Base-by-base conservation (phyloP, 2,888 invertebrate species). In the Pachycephus smyrnensis region DNA sequence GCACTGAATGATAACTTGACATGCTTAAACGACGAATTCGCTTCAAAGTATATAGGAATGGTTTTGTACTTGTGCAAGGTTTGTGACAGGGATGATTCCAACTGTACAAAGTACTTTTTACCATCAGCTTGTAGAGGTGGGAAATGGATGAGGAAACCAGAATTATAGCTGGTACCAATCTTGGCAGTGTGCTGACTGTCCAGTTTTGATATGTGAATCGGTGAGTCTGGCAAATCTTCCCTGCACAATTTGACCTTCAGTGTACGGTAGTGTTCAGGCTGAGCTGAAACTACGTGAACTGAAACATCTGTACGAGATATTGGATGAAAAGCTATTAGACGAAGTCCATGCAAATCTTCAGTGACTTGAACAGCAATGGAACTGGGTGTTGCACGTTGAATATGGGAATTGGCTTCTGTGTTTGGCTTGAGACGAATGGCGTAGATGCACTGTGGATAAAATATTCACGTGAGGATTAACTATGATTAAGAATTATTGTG, bases 91-190 rank as follows among this genome's bases (percentile, higher is more conserved):
- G 95, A 94, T 0, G 96, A 96, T 88, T 97, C 97, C 55, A 98
- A 89, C 81, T 95, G 95, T 1, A 98, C 91, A 23, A 95, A 93
- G 88, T 98, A 98, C 3, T 94, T 94, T 89, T 94, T 94, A 76
- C 94, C 94, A 88, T 98, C 98, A 3, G 96, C 94, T 11, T 96
- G 96, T 83, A 98, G 92, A 0, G 97, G 94, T 0, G 98, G 98
- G 84, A 98, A 93, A 85, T 95, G 95, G 33, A 96, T 92, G 84
- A 94, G 84, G 76, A 93, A 90, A 6, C 93, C 93, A 2, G 92
- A 89, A 80, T 93, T 93, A 12, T 86, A 87, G 32, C 79, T 80
- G 9, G 69, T 79, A 40, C 94, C 94, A 33, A 92, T 91, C 3
- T 92, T 90, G 78, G 92, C 85, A 55, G 84, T 90, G 81, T 91